A percentile compares a stretch with the other conserved stretches of the same genome.
phyloP scores from a whole-genome alignment of 2,797 vertebrate genomes.

The Myotis pilosus region DNA sequence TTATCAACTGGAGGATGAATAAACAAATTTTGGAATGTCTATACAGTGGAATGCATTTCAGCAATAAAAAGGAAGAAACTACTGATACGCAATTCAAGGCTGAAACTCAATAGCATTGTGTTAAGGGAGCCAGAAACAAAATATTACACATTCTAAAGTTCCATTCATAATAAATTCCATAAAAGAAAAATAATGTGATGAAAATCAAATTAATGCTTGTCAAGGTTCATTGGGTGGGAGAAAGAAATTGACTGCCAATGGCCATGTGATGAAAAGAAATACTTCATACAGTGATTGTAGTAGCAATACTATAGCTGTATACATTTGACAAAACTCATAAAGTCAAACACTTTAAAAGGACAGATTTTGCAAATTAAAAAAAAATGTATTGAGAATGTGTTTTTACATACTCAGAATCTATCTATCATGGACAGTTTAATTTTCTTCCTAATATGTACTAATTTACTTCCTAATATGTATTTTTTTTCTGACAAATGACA shows the following conservation, averaged over 20 bases:
- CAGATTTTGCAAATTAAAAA: background rate
- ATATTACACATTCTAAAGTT: background rate
- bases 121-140: background rate
- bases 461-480: conserved; percentile 7
- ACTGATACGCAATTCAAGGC: background rate
- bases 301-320: background rate
- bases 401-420: background rate
- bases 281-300: background rate
- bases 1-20: background rate
- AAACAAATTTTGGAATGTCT: background rate
- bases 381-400: background rate
- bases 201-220: background rate
- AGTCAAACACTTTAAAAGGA: background rate
- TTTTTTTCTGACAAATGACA: conserved; percentile 12
- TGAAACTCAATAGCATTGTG: background rate
- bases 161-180: background rate
- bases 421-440: background rate
- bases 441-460: background rate
- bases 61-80: background rate
- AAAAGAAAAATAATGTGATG: background rate
- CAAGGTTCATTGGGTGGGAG: background rate
- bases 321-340: background rate
- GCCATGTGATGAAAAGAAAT: background rate
- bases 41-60: background rate
- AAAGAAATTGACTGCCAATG: background rate